These are phyloP conservation scores for Chymomyza caudatula DNA, from an alignment of 2,888 invertebrate species.

Conservation along the genomic window DNA sequence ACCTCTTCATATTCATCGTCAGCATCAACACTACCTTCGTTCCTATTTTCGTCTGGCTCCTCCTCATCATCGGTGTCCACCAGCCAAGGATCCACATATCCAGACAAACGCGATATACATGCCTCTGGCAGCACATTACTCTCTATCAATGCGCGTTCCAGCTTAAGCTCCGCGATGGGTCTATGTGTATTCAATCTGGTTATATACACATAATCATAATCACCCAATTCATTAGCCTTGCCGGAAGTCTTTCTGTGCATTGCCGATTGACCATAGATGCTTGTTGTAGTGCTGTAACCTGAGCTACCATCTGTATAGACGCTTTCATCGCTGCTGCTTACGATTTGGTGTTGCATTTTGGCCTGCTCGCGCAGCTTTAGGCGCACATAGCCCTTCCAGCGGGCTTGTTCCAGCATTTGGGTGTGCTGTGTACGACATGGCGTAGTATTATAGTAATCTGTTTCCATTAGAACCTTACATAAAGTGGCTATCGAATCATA, in stretches of 20 bases:
- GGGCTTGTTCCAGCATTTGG: slow-evolving; percentile 62
- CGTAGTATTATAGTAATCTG: slow-evolving; percentile 70
- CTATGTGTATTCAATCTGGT: slow-evolving; percentile 81
- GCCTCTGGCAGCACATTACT: slow-evolving; percentile 70
- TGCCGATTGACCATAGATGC: slow-evolving; percentile 27
- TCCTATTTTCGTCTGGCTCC: slow-evolving; percentile 24
- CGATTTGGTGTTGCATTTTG: background rate
- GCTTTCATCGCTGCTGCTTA: slow-evolving; percentile 29
- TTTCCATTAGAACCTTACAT: slow-evolving; percentile 82
- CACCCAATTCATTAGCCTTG: slow-evolving; percentile 35
- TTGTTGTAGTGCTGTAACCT: slow-evolving; percentile 61
- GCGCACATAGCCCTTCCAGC: slow-evolving; percentile 76
- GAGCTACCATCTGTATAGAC: slow-evolving; percentile 67
- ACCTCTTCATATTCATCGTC: background rate
- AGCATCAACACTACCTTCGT: slow-evolving; percentile 1
- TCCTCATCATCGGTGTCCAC: slow-evolving; percentile 51
- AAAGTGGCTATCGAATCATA: slow-evolving; percentile 79
- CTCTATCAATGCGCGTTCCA: slow-evolving; percentile 40
- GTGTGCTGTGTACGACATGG: slow-evolving; percentile 66
- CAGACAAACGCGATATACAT: slow-evolving; percentile 68
- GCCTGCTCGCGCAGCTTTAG: slow-evolving; percentile 69
- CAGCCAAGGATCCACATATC: slow-evolving; percentile 59
- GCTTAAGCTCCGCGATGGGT: slow-evolving; percentile 76
- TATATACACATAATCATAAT: slow-evolving; percentile 81
- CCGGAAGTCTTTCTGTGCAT: slow-evolving; percentile 8